Conservation (phyloP, 2,113 vertebrate genomes). For the Accipiter cooperii region DNA sequence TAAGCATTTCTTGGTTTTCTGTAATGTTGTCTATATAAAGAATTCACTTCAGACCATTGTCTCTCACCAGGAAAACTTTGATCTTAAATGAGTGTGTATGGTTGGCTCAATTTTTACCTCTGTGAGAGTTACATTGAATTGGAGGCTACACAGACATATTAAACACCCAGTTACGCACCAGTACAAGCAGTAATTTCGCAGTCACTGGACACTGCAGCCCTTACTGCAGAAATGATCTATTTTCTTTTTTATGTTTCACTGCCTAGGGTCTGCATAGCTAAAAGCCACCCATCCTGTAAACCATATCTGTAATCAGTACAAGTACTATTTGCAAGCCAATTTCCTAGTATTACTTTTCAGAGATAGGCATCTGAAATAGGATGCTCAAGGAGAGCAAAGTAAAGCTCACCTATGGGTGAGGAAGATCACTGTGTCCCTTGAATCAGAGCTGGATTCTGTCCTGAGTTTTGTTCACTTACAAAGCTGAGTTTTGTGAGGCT, state of each 20-base stretch:
- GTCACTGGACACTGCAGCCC: background rate
- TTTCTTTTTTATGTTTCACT: background rate
- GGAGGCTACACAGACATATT: background rate
- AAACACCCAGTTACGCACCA: background rate
- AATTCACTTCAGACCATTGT: background rate
- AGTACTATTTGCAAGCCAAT: background rate
- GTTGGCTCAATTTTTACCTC: background rate
- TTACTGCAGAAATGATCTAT: background rate
- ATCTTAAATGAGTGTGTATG: background rate
- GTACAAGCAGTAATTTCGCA: background rate
- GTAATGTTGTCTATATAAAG: background rate
- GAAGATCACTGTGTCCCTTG: background rate
- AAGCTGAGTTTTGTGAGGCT: background rate
- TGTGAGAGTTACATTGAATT: background rate
- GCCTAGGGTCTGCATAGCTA: background rate
- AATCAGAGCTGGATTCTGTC: background rate
- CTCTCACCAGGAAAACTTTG: background rate
- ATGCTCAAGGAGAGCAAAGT: background rate
- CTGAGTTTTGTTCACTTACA: background rate
- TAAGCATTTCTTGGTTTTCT: background rate
- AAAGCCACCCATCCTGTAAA: background rate
- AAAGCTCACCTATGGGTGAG: background rate
- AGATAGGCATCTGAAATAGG: background rate
- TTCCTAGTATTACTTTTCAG: background rate
- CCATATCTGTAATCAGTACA: background rate